These are phyloP conservation scores for Chouioia cunea DNA, from an alignment of 2,888 invertebrate species.

Conservation along the genomic window DNA sequence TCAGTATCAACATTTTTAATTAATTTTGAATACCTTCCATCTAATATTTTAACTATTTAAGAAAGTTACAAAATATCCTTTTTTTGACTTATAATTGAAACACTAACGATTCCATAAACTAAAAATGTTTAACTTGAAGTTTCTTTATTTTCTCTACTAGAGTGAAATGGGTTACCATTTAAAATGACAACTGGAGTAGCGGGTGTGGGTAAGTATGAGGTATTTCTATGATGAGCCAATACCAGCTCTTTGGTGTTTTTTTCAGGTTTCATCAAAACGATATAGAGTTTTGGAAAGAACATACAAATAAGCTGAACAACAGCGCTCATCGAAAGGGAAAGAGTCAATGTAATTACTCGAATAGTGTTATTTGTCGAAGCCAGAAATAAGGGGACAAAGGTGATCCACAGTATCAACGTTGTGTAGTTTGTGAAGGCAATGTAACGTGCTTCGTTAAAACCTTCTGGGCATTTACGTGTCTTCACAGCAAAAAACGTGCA, in stretches of 20 bases:
- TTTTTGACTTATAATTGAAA: constrained; percentile 14
- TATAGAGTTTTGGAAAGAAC: constrained; percentile 72
- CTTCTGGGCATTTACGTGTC: constrained; percentile 73
- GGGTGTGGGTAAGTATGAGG: constrained; percentile 58
- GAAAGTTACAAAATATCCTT: background rate
- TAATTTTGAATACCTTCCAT: too few relatives aligned
- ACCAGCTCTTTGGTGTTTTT: constrained; percentile 74
- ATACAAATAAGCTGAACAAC: constrained; percentile 71
- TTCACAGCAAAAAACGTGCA: constrained; percentile 73
- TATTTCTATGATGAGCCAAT: constrained; percentile 67
- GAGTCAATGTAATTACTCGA: constrained; percentile 70
- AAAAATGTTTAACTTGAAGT: too few relatives aligned
- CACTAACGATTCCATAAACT: too few relatives aligned
- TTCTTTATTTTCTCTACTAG: constrained; percentile 7
- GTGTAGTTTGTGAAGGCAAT: constrained; percentile 73
- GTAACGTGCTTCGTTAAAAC: constrained; percentile 73
- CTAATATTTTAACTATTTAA: too few relatives aligned
- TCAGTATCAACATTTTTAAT: too few relatives aligned
- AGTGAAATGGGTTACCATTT: constrained; percentile 55
- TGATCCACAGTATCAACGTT: constrained; percentile 72
- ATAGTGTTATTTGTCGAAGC: constrained; percentile 70
- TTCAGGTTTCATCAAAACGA: constrained; percentile 72
- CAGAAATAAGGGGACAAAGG: constrained; percentile 72
- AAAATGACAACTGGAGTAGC: constrained; percentile 58
- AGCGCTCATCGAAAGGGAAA: constrained; percentile 71